Base-by-base conservation (phyloP, 1,140 invertebrate species). In the Battus philenor region DNA sequence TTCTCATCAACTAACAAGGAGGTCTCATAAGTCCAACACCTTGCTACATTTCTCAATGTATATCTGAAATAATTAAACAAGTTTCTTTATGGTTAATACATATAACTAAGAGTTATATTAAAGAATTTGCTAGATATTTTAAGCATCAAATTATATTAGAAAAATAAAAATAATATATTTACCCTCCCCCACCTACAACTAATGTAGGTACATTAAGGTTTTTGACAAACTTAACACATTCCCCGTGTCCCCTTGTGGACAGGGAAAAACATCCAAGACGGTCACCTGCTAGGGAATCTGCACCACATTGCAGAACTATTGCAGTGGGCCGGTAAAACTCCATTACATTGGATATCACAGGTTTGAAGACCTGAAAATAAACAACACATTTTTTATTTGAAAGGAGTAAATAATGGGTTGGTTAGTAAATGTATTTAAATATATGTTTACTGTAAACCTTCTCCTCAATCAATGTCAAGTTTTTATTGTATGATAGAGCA, bases 11-110 rank as follows among this genome's bases (percentile, higher is more conserved):
- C 90, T 0, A 98, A 85, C 1, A 99, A 86, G 0, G 97, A 98
- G 0, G 98, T 99, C 86, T 99, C 98, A 61, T 99, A 98, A 0
- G 98, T 98, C 98, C 98, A 99, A 77, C 97, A 99, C 29, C 98
- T 88, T 0, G 98, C 98, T 0, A 99, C 98, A 78, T 99, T 99
- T 38, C 97, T 88, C 3, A 99, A 87, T 0, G 98, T 99, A 70
- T 99, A 99, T 0, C 87, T 88, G 57, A 9, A 62, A 61, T n/a
- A n/a, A n/a, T n/a, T n/a, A n/a, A n/a, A n/a, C n/a, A n/a, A n/a
- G n/a, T n/a, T n/a, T n/a, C n/a, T n/a, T n/a, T n/a, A n/a, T n/a
- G n/a, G n/a, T n/a, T n/a, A n/a, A n/a, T n/a, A n/a, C n/a, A n/a
- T n/a, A n/a, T n/a, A n/a, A n/a, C n/a, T n/a, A n/a, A n/a, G n/a